Percentiles rank a stretch among this genome's conserved stretches.
phyloP scores from a whole-genome alignment of 2,113 vertebrate species.

The Misgurnus mizolepis region DNA sequence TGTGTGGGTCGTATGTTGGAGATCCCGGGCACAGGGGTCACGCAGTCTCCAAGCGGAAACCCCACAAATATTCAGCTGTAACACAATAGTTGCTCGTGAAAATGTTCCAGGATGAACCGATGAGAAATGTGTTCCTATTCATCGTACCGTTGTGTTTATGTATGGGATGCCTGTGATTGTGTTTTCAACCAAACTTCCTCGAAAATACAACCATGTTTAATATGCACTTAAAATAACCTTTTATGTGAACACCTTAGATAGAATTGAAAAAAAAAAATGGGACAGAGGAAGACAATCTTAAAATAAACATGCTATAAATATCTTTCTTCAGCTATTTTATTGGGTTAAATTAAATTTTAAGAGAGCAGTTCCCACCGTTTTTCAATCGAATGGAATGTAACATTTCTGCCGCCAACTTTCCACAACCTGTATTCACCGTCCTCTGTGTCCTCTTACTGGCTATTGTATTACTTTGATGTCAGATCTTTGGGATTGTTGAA shows the following conservation, averaged over 20 bases:
- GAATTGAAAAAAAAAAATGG: no score
- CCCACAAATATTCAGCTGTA: not conserved
- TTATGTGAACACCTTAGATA: not conserved
- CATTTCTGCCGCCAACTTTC: slow-evolving; percentile 4
- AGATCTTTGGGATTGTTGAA: no score
- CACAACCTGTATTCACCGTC: not conserved
- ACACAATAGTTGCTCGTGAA: slow-evolving; percentile 18
- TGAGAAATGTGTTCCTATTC: slow-evolving; percentile 23
- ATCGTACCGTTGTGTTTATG: not conserved
- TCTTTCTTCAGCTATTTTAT: not conserved
- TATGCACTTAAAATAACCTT: not conserved
- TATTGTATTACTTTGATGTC: no score
- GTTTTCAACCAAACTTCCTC: not conserved
- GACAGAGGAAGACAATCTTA: no score
- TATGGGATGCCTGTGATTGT: not conserved
- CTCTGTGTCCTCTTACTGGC: no score
- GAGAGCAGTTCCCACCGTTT: not conserved
- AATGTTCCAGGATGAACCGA: slow-evolving; percentile 25
- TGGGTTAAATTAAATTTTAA: not conserved
- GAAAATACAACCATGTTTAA: not conserved
- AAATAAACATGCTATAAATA: no score
- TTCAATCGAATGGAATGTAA: not conserved
- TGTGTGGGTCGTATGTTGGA: slow-evolving; percentile 53
- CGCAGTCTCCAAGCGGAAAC: slow-evolving; percentile 35
- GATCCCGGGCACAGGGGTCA: slow-evolving; percentile 63